Evolutionary conservation across 2,797 vertebrate genomes (phyloP), one percentile per base, ranked within the genome.

Genomic region (Sardinella longiceps): DNA sequence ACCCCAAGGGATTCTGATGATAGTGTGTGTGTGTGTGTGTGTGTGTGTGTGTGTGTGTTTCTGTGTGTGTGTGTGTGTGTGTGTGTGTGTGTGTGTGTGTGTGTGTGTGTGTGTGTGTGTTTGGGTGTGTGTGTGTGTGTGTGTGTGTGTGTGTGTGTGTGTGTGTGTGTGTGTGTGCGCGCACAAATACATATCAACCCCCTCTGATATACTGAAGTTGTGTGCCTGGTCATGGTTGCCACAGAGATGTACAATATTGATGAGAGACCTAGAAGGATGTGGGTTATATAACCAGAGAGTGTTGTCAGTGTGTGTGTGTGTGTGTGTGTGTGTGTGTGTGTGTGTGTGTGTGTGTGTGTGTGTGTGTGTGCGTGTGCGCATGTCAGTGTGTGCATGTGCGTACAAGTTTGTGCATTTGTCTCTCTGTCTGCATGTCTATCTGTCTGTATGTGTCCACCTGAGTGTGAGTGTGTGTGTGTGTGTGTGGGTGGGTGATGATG

Each of bases 161-260:
- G 60, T 30, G 25, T 66, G 85, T 43, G 82, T 85, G 23, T 60
- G 58, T 30, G 25, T 66, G 43, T 43, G 43, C n/a, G n/a, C n/a
- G n/a, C n/a, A n/a, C n/a, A n/a, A n/a, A n/a, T n/a, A n/a, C n/a
- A 7, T 63, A 60, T n/a, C 7, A 30, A 9, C 60, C 60, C 60
- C 25, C 60, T 3, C 60, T 30, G 60, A 25, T 10, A 3, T 12
- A 45, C 86, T 80, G 82, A 85, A 90, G 90, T 89, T 86, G 77
- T 80, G 82, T 58, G 14, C 58, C 51, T 25, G 48, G 66, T 50
- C 53, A 66, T 63, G 28, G 91, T 92, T 74, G 66, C 66, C 30
- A 37, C 33, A 33, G 66, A 90, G 83, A 91, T 37, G 48, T 90
- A 28, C 84, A 92, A 81, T 89, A 92, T 92, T 92, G 74, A 92